Conservation (phyloP, 2,113 vertebrate species). For the Melanerpes aurifrons region DNA sequence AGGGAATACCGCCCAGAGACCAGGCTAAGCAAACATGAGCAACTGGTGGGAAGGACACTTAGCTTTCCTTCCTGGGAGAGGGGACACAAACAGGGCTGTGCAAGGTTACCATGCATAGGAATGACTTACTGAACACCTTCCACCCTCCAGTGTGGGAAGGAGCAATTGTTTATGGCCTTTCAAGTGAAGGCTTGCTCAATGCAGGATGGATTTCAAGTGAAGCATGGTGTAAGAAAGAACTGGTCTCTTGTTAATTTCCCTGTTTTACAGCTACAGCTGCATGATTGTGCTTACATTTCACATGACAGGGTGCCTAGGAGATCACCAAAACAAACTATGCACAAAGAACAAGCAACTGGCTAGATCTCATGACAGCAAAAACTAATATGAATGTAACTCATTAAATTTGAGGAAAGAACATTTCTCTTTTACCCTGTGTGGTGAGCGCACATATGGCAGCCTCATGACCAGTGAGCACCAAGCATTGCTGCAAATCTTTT, state of each 20-base stretch:
- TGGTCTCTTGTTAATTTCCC: not conserved
- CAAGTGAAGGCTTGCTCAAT: not conserved
- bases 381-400: not conserved
- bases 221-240: not conserved
- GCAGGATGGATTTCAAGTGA: not conserved
- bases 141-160: rapidly evolving
- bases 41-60: rapidly evolving
- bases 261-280: not conserved
- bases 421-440: not conserved
- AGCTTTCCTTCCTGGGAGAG: not conserved
- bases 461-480: rapidly evolving
- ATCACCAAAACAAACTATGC: constrained; percentile 21
- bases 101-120: rapidly evolving
- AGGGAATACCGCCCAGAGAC: constrained; percentile 32
- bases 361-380: not conserved
- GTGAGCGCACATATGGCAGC: not conserved
- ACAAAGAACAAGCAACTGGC: not conserved
- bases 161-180: not conserved
- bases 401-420: not conserved
- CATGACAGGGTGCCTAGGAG: not conserved
- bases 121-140: not conserved
- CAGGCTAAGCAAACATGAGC: constrained; percentile 26
- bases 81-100: not conserved
- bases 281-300: not conserved
- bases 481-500: not conserved